Percentiles rank a stretch among this genome's conserved stretches.
phyloP scores from a whole-genome alignment of 2,888 invertebrate genomes.

The Philopedon plagiatum region DNA sequence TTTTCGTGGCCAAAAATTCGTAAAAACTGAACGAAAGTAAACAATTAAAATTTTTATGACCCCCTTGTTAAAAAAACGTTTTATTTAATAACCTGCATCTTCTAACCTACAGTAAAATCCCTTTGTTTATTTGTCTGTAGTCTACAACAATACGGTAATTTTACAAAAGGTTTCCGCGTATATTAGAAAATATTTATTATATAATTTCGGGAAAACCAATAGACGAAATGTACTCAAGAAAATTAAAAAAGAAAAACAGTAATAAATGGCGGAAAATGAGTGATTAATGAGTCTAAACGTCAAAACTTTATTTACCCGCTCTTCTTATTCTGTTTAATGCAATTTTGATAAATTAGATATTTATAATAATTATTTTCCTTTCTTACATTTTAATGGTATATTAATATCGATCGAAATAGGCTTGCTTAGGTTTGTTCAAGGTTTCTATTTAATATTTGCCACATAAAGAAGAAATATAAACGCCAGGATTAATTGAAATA shows the following conservation, averaged over 20 bases:
- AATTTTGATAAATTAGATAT: constrained; percentile 12
- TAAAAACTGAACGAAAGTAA: too few species aligned
- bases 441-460: constrained; percentile 30
- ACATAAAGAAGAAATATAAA: background rate
- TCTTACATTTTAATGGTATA: background rate
- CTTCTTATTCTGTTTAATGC: constrained; percentile 14
- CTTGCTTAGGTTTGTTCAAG: too few species aligned
- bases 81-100: too few species aligned
- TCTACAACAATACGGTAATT: too few species aligned
- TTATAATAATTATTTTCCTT: constrained; percentile 1
- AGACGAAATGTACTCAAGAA: background rate
- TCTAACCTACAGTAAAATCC: too few species aligned
- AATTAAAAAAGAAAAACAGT: constrained; percentile 10
- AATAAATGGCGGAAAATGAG: background rate
- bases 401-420: too few species aligned
- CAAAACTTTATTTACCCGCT: background rate
- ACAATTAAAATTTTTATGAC: too few species aligned
- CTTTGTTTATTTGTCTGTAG: too few species aligned
- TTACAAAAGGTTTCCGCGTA: too few species aligned
- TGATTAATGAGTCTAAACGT: constrained; percentile 5
- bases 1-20: too few species aligned
- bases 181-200: constrained; percentile 3
- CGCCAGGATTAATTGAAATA: constrained; percentile 28
- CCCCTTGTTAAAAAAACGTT: too few species aligned
- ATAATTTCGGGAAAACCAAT: constrained; percentile 6